Evolutionary conservation across 2,797 vertebrate genomes (phyloP), one percentile per base, ranked within the genome.

Genomic region (Pipistrellus kuhlii): DNA sequence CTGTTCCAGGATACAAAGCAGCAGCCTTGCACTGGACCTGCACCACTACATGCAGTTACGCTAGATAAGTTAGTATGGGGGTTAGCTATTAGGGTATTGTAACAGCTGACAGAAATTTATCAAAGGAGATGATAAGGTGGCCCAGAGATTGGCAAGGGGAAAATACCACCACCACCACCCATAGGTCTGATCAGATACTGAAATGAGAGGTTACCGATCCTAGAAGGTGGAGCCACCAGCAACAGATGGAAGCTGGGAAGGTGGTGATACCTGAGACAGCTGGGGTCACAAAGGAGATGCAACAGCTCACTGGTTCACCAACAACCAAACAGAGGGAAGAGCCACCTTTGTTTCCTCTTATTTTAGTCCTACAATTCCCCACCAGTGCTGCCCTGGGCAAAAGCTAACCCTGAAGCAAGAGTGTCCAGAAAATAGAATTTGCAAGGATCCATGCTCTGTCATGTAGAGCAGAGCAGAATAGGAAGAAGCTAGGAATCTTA

Each of bases 1-100:
- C 95, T 98, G 98, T 91, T 98, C 98, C 95, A 99, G 96, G 41
- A 98, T 98, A 5, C 89, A 21, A 21, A 32, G 32, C 55, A 59
- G 72, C 46, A 8, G 1, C 13, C 8, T 44, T 0, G 9, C 5
- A 27, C 15, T 0, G 6, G 1, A 2, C 32, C 0, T 0, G 9
- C 1, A 2, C 21, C 10, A 18, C n/a, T 1, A 46, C 3, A n/a
- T 6, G 5, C 14, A 46, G 8, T 46, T 73, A 46, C 30, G 11
- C 30, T 11, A 20, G 44, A 75, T 18, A 48, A 48, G 18, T n/a
- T 18, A 84, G 66, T 25, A 55, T 25, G 25, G 8, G 12, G 38
- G 23, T 14, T 62, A 35, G 6, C 8, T 90, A 30, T 64, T 30
- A 30, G 46, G 25, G 21, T n/a, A 15, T 66, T 51, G 5, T 17